Percentiles rank a stretch among this genome's conserved stretches.
These are phyloP conservation scores for Podocnemis expansa DNA, from an alignment of 2,113 vertebrate genomes.

Conservation along the genomic window DNA sequence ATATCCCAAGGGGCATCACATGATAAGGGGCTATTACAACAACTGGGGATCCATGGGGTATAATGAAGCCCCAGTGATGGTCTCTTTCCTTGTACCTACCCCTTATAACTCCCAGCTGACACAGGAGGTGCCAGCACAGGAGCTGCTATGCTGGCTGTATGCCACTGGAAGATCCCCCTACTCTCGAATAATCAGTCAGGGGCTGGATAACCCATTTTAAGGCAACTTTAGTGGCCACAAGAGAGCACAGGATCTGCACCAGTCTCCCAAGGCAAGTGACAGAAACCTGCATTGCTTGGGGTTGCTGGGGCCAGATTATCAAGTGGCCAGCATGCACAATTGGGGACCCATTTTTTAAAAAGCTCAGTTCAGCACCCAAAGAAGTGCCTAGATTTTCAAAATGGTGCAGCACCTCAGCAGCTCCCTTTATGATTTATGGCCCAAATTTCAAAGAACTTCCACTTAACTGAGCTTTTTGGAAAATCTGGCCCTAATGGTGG, in stretches of 20 bases:
- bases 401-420: neutral
- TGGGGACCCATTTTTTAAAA: neutral
- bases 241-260: neutral
- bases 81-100: neutral
- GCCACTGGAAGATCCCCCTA: neutral
- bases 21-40: neutral
- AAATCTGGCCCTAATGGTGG: neutral
- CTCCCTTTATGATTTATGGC: neutral
- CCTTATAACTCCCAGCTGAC: neutral
- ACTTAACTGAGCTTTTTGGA: neutral
- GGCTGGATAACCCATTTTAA: neutral
- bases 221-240: neutral
- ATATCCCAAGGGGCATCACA: too few species aligned
- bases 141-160: neutral
- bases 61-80: neutral
- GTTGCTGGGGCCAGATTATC: neutral
- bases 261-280: neutral
- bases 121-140: neutral
- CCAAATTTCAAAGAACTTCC: neutral
- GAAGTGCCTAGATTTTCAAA: neutral
- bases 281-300: neutral
- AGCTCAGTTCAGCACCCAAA: neutral
- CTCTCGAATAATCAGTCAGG: neutral
- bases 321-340: neutral
- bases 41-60: neutral